phyloP scores from a whole-genome alignment of 2,888 invertebrate species.

The Tanytarsus gracilentus region DNA sequence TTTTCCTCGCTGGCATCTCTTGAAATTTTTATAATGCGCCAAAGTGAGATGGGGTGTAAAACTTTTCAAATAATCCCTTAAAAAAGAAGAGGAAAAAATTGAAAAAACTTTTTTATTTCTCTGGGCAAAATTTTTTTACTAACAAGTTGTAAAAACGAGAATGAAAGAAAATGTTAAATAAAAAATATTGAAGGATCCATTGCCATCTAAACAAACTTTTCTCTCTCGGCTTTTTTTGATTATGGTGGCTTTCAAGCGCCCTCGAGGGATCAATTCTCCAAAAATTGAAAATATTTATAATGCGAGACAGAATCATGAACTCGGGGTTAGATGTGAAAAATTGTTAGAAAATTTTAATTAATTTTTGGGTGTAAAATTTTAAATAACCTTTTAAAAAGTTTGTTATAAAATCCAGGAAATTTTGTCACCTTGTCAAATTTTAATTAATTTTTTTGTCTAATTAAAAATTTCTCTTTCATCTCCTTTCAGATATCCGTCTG shows the following conservation, averaged over 20 bases:
- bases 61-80: background rate
- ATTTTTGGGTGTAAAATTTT: too few relatives aligned
- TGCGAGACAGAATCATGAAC: background rate
- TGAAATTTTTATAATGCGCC: background rate
- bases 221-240: too few relatives aligned
- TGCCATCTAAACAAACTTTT: background rate
- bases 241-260: conserved; percentile 21
- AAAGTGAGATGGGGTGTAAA: background rate
- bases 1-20: background rate
- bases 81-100: background rate
- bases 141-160: background rate
- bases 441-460: conserved; percentile 12
- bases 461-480: conserved; percentile 1
- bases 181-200: background rate
- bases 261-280: conserved; percentile 21
- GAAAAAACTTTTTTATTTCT: background rate
- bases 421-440: background rate
- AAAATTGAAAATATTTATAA: conserved; percentile 12
- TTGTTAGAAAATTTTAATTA: conserved; percentile 1
- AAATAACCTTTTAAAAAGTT: conserved; percentile 1
- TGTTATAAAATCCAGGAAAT: background rate
- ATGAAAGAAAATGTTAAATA: background rate
- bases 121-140: too few relatives aligned
- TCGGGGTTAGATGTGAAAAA: background rate
- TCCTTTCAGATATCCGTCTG: conserved; percentile 68